A percentile compares a stretch with the other conserved stretches of the same genome.
phyloP scores from a whole-genome alignment of 2,113 vertebrate genomes.

The Phalacrocorax pelagicus region DNA sequence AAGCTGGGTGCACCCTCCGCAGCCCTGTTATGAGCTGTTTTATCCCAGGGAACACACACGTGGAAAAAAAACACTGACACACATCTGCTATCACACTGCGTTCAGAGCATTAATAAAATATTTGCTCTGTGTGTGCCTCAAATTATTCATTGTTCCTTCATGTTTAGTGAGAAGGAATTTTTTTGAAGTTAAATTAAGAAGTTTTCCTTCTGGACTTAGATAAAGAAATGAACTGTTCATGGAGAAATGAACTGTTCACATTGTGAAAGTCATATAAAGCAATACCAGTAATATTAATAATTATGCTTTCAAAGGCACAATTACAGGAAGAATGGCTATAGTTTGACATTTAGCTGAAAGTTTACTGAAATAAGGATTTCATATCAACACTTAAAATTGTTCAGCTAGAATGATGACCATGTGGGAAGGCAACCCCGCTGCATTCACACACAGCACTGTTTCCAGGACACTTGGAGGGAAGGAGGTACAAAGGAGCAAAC shows the following conservation, averaged over 20 bases:
- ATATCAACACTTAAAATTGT: background rate
- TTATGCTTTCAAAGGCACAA: background rate
- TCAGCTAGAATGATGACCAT: background rate
- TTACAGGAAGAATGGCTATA: background rate
- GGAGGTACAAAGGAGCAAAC: background rate
- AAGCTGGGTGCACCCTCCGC: background rate
- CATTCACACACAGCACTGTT: background rate
- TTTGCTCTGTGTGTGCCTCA: background rate
- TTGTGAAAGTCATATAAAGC: background rate
- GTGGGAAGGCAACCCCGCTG: background rate
- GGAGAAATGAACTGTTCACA: background rate
- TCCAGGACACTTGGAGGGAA: background rate
- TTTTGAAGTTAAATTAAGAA: background rate
- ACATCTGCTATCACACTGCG: background rate
- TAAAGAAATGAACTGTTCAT: background rate
- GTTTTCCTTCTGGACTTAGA: background rate
- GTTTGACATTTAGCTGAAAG: background rate
- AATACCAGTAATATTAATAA: background rate
- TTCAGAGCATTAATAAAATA: background rate
- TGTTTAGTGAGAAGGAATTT: background rate
- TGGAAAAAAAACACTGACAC: background rate
- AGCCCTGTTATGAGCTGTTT: background rate
- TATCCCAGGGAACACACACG: background rate
- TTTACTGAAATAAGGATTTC: conserved; percentile 3
- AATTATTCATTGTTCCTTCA: background rate